Conservation (phyloP, 2,888 invertebrate species). For the Lochmaea capreae region DNA sequence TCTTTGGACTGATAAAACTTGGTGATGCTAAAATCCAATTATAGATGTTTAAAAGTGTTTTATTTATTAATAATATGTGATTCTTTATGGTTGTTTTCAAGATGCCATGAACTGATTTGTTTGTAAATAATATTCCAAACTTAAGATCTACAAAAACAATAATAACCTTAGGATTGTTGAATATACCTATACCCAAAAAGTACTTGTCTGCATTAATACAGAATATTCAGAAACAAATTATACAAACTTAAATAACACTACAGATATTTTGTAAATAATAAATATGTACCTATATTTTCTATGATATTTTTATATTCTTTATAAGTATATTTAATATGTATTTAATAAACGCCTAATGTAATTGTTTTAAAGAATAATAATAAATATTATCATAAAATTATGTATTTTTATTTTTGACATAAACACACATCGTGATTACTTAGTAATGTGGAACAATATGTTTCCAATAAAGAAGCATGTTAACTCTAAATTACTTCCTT, state of each 20-base stretch:
- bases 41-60: not conserved
- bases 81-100: conserved; percentile 20
- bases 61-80: conserved; percentile 25
- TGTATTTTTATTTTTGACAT: not conserved
- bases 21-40: conserved; percentile 65
- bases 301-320: not conserved
- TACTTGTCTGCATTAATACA: not conserved
- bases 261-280: not conserved
- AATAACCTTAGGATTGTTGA: not conserved
- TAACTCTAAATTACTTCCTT: no score
- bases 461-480: no score
- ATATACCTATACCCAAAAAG: not conserved
- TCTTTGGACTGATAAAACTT: conserved; percentile 84
- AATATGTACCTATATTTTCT: not conserved
- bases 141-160: not conserved
- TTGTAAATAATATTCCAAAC: not conserved
- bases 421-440: no score
- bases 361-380: not conserved
- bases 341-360: no score
- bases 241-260: not conserved
- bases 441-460: no score
- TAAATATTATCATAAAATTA: not conserved
- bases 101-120: conserved; percentile 22
- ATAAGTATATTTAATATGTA: not conserved
- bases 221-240: not conserved